Evolutionary conservation across 2,113 vertebrate genomes (phyloP), one percentile per base, ranked within the genome.

Genomic region (Phoenicopterus ruber): DNA sequence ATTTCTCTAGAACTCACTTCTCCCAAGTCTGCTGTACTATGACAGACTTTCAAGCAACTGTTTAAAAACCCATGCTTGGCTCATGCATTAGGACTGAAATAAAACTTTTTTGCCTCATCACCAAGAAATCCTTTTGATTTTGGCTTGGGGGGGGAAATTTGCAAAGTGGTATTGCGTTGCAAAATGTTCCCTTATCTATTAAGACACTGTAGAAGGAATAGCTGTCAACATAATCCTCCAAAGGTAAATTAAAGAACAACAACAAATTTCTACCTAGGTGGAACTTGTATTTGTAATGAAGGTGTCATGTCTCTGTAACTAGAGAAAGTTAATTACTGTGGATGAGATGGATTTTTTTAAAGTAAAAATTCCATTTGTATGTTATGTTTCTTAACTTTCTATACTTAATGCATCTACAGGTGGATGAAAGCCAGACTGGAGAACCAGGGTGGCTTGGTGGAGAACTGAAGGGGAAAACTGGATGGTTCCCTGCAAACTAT

Each of bases 401-500:
- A 63, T n/a, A 76, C 19, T 94, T 94, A 40, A 38, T 94, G 24
- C 54, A 22, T 61, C 77, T 70, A 58, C 96, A 99, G 99, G 99
- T 99, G 96, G 99, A 99, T 73, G 99, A 99, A 95, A 99, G 99
- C 83, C 99, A 99, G 90, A 99, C 99, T 22, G 99, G 99, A 31
- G 99, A 99, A 78, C 99, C 99, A 3, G 99, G 99, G 15, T 99
- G 99, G 99, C 98, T 99, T 67, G 99, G 99, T 12, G 99, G 99
- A 78, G 99, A 99, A 94, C 82, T 99, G 69, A 98, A 99, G 88
- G 99, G 99, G 26, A 99, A 99, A 88, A 99, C 99, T 2, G 99
- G 99, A 84, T 99, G 99, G 99, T 99, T 99, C 96, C 99, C 99
- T 69, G 99, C 99, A 47, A 99, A 99, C 97, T 99, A 99, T 38